Evolutionary conservation across 1,140 invertebrate genomes (phyloP).

Genomic region (Rhizoglyphus robini): DNA sequence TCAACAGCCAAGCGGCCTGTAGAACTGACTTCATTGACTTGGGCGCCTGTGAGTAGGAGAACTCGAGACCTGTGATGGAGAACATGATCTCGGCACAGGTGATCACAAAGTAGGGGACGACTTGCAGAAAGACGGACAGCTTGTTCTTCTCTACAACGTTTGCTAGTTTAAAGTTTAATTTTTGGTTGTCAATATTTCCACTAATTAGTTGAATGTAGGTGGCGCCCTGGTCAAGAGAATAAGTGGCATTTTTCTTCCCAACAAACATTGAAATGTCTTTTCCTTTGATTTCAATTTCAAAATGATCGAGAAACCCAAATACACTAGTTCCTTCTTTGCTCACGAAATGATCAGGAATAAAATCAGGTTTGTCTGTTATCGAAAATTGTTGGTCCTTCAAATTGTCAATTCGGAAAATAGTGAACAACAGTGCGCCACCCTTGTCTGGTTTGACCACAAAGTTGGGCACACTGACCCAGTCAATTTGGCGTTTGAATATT

Average conservation of each 20-base stretch:
- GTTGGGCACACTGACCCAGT: not conserved
- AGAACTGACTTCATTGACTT: no score
- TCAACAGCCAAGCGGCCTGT: conserved; percentile 74
- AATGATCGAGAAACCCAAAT: not conserved
- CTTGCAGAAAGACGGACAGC: conserved; percentile 46
- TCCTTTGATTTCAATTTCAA: conserved; percentile 10
- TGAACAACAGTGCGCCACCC: not conserved
- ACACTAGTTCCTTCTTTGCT: not conserved
- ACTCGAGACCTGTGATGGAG: conserved; percentile 76
- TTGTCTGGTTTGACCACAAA: not conserved
- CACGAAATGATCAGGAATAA: not conserved
- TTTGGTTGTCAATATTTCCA: not conserved
- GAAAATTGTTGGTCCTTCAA: conserved; percentile 1
- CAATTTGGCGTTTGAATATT: no score
- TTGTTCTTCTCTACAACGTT: conserved; percentile 4
- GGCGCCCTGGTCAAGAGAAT: not conserved
- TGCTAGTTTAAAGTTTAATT: not conserved
- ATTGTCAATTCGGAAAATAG: not conserved
- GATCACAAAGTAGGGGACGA: conserved; percentile 77
- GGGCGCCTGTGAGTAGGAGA: conserved; percentile 70
- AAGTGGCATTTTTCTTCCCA: not conserved
- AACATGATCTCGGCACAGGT: no score
- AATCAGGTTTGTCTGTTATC: not conserved
- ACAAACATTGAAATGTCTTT: not conserved
- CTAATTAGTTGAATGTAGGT: not conserved